Evolutionary conservation across 1,140 invertebrate genomes (phyloP).

Genomic region (Brachionus manjavacas): DNA sequence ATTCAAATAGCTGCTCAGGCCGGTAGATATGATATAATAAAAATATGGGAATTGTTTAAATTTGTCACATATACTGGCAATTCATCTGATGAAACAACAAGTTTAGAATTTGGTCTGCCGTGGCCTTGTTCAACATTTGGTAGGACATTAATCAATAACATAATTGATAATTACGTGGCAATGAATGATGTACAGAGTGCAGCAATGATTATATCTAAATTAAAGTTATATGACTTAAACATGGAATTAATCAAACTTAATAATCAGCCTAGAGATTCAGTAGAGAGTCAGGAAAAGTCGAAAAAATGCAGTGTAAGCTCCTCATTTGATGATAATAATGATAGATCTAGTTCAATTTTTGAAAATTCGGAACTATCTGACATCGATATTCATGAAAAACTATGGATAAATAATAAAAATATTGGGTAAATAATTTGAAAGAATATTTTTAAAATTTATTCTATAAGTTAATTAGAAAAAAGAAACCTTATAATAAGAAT

Average conservation of each 20-base stretch:
- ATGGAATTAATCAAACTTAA: background rate
- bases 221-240: background rate
- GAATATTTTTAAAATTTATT: no score
- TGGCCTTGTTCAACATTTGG: slow-evolving; percentile 27
- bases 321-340: background rate
- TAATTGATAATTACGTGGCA: background rate
- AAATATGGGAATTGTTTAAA: slow-evolving; percentile 25
- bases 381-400: background rate
- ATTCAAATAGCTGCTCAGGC: slow-evolving; percentile 15
- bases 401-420: background rate
- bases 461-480: no score
- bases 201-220: slow-evolving; percentile 22
- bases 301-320: background rate
- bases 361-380: slow-evolving; percentile 1
- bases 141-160: background rate
- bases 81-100: background rate
- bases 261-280: background rate
- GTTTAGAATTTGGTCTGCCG: background rate
- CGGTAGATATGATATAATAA: background rate
- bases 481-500: no score
- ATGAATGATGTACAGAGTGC: slow-evolving; percentile 1
- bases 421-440: background rate
- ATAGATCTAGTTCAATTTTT: background rate
- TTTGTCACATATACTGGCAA: background rate
- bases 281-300: background rate